Conservation (phyloP, 2,113 vertebrate species). For the Etia nguti region DNA sequence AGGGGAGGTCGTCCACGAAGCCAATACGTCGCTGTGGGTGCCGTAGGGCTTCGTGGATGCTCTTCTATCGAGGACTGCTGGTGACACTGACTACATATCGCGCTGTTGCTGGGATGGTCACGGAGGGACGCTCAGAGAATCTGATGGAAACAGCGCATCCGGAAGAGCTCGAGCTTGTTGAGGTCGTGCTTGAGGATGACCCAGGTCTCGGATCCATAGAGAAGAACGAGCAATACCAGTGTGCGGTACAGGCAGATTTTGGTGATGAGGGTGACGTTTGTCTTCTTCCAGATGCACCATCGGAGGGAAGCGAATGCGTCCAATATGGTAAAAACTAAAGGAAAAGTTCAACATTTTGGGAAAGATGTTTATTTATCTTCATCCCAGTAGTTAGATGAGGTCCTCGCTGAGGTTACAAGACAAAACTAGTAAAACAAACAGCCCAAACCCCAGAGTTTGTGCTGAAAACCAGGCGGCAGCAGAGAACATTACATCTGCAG, state of each 20-base stretch:
- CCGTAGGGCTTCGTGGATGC: background rate
- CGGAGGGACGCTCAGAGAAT: background rate
- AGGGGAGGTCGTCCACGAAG: background rate
- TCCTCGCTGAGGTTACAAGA: background rate
- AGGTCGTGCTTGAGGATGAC: background rate
- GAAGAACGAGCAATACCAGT: background rate
- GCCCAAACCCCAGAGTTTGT: background rate
- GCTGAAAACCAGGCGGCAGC: background rate
- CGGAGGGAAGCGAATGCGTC: rapidly evolving
- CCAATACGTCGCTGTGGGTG: background rate
- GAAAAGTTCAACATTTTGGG: background rate
- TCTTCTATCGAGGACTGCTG: background rate
- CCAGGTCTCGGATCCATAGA: background rate
- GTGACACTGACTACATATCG: background rate
- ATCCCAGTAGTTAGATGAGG: background rate
- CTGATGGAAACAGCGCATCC: background rate
- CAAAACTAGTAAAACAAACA: background rate
- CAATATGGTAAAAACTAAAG: background rate
- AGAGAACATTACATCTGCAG: background rate
- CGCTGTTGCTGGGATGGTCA: rapidly evolving
- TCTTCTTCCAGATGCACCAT: background rate
- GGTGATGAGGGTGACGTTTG: background rate
- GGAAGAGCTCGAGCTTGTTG: background rate
- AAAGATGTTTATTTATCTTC: background rate
- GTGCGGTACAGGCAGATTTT: background rate